Evolutionary conservation across 2,888 invertebrate genomes (phyloP).

Genomic region (Neria commutata): DNA sequence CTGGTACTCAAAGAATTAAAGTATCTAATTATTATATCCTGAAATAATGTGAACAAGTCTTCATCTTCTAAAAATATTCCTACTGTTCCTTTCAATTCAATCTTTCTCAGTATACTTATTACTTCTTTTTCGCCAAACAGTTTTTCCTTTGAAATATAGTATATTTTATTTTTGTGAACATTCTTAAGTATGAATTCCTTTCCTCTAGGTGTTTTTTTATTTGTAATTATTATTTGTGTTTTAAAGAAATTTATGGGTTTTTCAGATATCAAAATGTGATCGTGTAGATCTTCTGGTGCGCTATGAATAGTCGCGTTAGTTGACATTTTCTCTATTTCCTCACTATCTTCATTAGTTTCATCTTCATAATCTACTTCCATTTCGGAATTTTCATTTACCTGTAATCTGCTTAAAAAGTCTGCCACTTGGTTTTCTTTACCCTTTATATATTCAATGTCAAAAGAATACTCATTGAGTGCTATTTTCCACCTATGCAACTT

Average conservation of each 20-base stretch:
- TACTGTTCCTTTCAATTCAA: constrained; percentile 5
- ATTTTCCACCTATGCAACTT: constrained; percentile 17
- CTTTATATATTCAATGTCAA: constrained; percentile 32
- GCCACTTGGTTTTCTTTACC: constrained; percentile 30
- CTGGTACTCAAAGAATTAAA: constrained; percentile 1
- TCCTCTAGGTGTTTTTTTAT: constrained; percentile 22
- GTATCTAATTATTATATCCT: not conserved
- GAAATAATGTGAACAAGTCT: not conserved
- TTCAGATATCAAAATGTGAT: constrained; percentile 28
- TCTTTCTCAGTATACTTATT: not conserved
- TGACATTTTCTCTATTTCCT: not conserved
- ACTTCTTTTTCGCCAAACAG: not conserved
- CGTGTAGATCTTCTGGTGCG: constrained; percentile 20
- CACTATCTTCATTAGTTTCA: not conserved
- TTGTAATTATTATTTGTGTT: constrained; percentile 26
- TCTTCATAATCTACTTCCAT: constrained; percentile 7
- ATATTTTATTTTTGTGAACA: not conserved
- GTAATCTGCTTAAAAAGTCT: constrained; percentile 26
- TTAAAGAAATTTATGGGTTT: constrained; percentile 24
- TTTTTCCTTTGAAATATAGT: constrained; percentile 6
- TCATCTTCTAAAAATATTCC: constrained; percentile 8
- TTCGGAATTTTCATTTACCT: constrained; percentile 5
- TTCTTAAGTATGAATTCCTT: not conserved
- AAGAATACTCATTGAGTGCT: constrained; percentile 16
- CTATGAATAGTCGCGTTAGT: constrained; percentile 25